Percentiles rank a stretch among this genome's conserved stretches.
Conservation (phyloP, 2,888 invertebrate species). For the Brachylomia viminalis region DNA sequence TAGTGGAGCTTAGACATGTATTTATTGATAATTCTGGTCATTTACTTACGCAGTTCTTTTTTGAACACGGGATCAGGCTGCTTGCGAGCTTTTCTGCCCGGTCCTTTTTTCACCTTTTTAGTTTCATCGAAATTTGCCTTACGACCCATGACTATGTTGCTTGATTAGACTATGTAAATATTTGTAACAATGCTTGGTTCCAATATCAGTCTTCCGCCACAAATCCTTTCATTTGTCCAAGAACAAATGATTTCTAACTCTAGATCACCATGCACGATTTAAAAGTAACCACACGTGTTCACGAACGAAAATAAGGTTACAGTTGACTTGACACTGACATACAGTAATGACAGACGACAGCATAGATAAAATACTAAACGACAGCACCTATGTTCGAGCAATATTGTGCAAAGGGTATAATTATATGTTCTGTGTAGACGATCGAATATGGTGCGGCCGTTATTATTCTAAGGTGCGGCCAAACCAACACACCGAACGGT, state of each 20-base stretch:
- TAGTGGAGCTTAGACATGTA: background rate
- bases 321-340: constrained; percentile 9
- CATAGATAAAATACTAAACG: no score
- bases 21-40: background rate
- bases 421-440: no score
- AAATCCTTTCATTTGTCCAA: background rate
- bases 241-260: constrained; percentile 6
- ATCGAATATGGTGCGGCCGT: background rate
- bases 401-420: no score
- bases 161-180: constrained; percentile 1
- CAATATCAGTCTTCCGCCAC: background rate
- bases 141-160: constrained; percentile 96
- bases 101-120: constrained; percentile 94
- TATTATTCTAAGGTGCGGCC: no score
- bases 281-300: constrained; percentile 53
- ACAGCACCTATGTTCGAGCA: no score
- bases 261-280: constrained; percentile 32
- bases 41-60: constrained; percentile 87
- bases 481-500: no score
- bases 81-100: constrained; percentile 96
- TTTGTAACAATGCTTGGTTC: background rate
- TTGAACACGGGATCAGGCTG: constrained; percentile 95
- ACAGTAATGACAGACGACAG: background rate
- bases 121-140: constrained; percentile 95
- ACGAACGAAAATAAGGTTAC: constrained; percentile 40